Percentiles rank a stretch among this genome's conserved stretches.
Evolutionary conservation across 2,888 invertebrate genomes (phyloP).

Genomic region (Standfussiana lucernea): DNA sequence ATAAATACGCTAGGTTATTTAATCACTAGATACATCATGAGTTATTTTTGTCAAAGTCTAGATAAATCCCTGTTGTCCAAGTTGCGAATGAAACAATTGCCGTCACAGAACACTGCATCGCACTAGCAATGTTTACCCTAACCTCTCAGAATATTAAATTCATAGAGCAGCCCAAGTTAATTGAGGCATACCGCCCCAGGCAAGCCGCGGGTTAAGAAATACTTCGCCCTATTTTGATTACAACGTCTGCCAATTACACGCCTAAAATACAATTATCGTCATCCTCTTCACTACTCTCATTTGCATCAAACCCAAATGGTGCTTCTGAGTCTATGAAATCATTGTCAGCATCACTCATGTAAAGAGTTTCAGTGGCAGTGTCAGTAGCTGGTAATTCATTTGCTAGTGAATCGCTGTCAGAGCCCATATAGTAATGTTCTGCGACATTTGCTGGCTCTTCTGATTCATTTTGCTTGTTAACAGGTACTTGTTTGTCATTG

Average conservation of each 20-base stretch:
- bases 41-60: not conserved
- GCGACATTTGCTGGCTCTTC: not conserved
- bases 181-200: not conserved
- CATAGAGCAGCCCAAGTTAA: not conserved
- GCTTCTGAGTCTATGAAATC: slow-evolving; percentile 11
- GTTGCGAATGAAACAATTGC: not conserved
- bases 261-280: slow-evolving; percentile 75
- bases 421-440: not conserved
- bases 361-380: not conserved
- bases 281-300: slow-evolving; percentile 27
- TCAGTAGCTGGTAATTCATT: not conserved
- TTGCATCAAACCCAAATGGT: slow-evolving; percentile 18
- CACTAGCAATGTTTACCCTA: not conserved
- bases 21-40: not conserved
- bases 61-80: not conserved
- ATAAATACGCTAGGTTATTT: not conserved
- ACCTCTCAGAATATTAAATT: not conserved
- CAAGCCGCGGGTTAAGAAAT: not conserved
- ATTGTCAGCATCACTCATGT: slow-evolving; percentile 22
- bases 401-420: slow-evolving; percentile 6
- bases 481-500: not conserved
- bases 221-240: not conserved
- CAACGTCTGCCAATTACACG: slow-evolving; percentile 57
- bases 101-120: not conserved
- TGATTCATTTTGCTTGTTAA: not conserved